Evolutionary conservation across 2,888 invertebrate genomes (phyloP).

Genomic region (Priocnemis perturbator): DNA sequence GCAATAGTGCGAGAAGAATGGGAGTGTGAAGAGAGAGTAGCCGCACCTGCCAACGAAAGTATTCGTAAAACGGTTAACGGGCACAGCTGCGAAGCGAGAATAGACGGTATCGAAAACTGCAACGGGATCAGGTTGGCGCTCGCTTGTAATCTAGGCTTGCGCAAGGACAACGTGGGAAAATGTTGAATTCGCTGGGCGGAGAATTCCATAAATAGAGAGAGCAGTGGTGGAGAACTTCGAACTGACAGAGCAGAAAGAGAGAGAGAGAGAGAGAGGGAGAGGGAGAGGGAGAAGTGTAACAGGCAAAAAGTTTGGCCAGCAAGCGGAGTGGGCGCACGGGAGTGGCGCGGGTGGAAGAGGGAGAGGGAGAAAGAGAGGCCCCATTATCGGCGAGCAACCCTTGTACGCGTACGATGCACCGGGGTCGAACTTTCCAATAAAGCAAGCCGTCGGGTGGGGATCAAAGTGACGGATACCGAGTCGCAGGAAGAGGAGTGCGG

Average conservation of each 20-base stretch:
- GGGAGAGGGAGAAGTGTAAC: neutral
- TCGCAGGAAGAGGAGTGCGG: conserved; percentile 3
- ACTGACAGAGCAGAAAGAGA: neutral
- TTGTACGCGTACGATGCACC: conserved; percentile 49
- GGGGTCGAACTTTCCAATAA: conserved; percentile 57
- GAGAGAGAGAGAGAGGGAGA: conserved; percentile 6
- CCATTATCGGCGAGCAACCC: conserved; percentile 49
- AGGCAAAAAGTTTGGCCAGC: neutral
- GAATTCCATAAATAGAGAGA: conserved; percentile 3
- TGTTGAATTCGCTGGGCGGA: neutral
- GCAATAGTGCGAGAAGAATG: conserved; percentile 14
- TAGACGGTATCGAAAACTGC: neutral
- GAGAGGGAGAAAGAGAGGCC: conserved; percentile 21
- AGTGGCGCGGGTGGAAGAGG: conserved; percentile 7
- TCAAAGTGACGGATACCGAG: conserved; percentile 3
- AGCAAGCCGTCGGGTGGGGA: conserved; percentile 25
- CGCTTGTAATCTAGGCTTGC: neutral
- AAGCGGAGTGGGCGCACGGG: conserved; percentile 3
- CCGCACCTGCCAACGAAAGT: too few relatives aligned
- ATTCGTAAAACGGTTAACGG: neutral
- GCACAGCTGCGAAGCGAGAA: neutral
- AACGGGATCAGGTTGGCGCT: neutral
- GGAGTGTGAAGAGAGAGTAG: too few relatives aligned
- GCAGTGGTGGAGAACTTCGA: neutral
- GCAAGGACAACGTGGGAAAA: too few relatives aligned